A percentile compares a stretch with the other conserved stretches of the same genome.
phyloP scores from a whole-genome alignment of 2,888 invertebrate genomes.

The Helobdella robusta region DNA sequence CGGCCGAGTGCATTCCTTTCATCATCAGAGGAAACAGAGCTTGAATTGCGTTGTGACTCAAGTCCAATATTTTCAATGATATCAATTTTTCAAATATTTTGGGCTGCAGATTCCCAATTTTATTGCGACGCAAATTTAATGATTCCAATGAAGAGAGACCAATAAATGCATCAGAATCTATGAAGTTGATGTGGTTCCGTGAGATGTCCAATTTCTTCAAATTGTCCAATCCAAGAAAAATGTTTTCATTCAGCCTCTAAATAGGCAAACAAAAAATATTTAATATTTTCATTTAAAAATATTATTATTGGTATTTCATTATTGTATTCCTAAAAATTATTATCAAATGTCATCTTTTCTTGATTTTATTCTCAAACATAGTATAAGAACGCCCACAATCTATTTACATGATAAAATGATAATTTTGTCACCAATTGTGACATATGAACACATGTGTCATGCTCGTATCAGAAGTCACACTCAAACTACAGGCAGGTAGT shows the following conservation, averaged over 20 bases:
- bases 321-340: no score
- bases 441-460: no score
- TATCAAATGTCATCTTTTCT: no score
- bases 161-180: slow-evolving; percentile 33
- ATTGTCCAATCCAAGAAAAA: slow-evolving; percentile 30
- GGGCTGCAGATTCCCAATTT: slow-evolving; percentile 29
- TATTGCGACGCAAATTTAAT: slow-evolving; percentile 30
- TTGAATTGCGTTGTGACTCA: slow-evolving; percentile 32
- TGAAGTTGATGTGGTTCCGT: slow-evolving; percentile 23
- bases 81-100: slow-evolving; percentile 25
- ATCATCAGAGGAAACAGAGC: slow-evolving; percentile 36
- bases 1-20: slow-evolving; percentile 29
- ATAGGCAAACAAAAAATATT: background rate
- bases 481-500: no score
- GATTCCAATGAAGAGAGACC: slow-evolving; percentile 26
- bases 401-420: no score
- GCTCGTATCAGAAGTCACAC: no score
- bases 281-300: no score
- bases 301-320: no score
- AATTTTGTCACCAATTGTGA: no score
- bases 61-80: slow-evolving; percentile 27
- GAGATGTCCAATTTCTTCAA: slow-evolving; percentile 16
- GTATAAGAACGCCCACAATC: no score
- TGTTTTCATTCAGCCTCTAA: slow-evolving; percentile 24
- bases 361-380: no score